Base-by-base conservation (phyloP, 2,888 invertebrate species). In the Mesoligia furuncula region DNA sequence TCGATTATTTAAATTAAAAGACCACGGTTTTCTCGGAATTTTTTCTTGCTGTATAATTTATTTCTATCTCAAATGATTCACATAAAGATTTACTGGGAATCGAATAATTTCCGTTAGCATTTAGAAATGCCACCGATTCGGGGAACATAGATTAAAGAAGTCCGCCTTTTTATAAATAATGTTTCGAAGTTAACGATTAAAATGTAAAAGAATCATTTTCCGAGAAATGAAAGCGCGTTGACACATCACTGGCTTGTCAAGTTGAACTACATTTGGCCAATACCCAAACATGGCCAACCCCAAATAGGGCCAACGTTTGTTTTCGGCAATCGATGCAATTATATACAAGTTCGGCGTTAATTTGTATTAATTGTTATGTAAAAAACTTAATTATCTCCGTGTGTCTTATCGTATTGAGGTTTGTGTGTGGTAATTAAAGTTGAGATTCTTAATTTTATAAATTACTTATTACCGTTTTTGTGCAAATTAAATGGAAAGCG, bases 211-310 rank as follows among this genome's bases (percentile, higher is more conserved):
- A 81, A 76, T 61, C 61, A 78, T 85, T 79, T 86, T 72, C 87
- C 59, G 17, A 88, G 87, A 89, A 89, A 84, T 73, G 81, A 85
- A 85, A 82, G 86, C 68, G 66, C 62, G 76, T 75, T 87, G 81
- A 85, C 83, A 80, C 81, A 86, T 85, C 87, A 79, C 61, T 80
- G 76, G 76, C 73, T 66, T 77, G 82, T 71, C 87, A 77, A 65
- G 87, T 86, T 89, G 90, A 87, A 90, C 89, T 85, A 90, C 86
- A 84, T 89, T 73, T 69, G 54, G 66, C 84, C 89, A 91, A 88
- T 90, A 82, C 31, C 81, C 85, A 82, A 79, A 86, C 79, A 83
- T 79, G 89, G 87, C 85, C 77, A 87, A 68, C 42, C 45, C 89
- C 88, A 87, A 86, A 85, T 85, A 83, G 67, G 87, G 86, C 83